Conservation (phyloP, 23 tunicate species). For the Clavelina lepadiformis region DNA sequence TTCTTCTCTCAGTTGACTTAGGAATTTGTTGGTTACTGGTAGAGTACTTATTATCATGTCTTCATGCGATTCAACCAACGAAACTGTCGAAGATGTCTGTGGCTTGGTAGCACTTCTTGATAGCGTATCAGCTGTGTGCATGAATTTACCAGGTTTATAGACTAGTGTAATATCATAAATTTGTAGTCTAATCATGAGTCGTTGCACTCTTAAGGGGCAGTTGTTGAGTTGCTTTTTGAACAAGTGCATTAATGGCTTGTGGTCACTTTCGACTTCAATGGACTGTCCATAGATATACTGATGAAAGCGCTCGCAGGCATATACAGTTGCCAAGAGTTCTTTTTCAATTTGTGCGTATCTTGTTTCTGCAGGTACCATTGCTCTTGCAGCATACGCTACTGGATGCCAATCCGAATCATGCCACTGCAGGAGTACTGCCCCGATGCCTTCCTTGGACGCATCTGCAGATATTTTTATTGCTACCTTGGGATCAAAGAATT, state of each 20-base stretch:
- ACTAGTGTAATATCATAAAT: conserved; percentile 5
- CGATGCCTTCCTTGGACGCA: too few relatives aligned
- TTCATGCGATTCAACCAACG: neutral
- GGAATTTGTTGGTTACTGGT: too few relatives aligned
- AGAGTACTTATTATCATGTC: too few relatives aligned
- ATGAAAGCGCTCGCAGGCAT: conserved; percentile 11
- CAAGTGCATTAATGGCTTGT: conserved; percentile 9
- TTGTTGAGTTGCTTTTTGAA: conserved; percentile 14
- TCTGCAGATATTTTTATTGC: too few relatives aligned
- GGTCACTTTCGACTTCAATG: conserved; percentile 11
- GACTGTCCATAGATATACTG: conserved; percentile 31
- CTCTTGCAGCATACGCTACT: conserved; percentile 16
- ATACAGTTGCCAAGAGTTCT: conserved; percentile 15
- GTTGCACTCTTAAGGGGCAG: conserved; percentile 13
- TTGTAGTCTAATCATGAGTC: conserved; percentile 18
- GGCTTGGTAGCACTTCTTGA: neutral
- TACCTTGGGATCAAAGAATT: conserved; percentile 3
- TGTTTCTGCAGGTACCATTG: conserved; percentile 9
- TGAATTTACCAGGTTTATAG: conserved; percentile 14
- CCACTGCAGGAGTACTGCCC: conserved; percentile 18
- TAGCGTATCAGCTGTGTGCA: conserved; percentile 24
- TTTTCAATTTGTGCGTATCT: conserved; percentile 41
- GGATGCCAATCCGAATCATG: too few relatives aligned
- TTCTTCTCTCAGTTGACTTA: conserved; percentile 5
- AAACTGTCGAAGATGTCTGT: neutral